Evolutionary conservation across 1,140 invertebrate genomes (phyloP).

Genomic region (Lanistes nyassanus): DNA sequence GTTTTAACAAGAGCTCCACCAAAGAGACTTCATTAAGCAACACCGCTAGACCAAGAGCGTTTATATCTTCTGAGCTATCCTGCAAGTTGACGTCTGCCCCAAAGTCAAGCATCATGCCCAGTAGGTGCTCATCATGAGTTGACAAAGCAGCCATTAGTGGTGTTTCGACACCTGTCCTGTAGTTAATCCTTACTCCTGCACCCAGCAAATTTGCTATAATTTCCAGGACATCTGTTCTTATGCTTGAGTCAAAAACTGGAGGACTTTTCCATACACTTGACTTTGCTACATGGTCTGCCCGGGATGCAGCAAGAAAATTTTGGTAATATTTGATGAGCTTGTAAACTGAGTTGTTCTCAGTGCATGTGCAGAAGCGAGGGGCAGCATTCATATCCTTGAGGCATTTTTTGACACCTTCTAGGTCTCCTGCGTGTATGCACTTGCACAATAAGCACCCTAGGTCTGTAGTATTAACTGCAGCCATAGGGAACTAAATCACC

Average conservation of each 20-base stretch:
- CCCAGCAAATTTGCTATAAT: neutral
- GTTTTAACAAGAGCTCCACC: constrained; percentile 38
- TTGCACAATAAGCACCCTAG: no score
- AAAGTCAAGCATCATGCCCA: constrained; percentile 32
- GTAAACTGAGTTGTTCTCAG: neutral
- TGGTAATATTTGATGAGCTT: constrained; percentile 8
- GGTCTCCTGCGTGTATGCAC: no score
- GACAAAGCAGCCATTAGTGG: constrained; percentile 33
- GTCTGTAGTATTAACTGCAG: no score
- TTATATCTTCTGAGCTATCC: constrained; percentile 30
- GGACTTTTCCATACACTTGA: constrained; percentile 9
- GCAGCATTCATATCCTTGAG: no score
- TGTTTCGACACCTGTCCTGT: constrained; percentile 29
- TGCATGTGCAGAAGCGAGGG: neutral
- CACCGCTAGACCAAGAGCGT: constrained; percentile 39
- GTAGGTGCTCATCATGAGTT: constrained; percentile 31
- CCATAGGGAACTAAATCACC: no score
- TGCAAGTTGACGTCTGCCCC: constrained; percentile 32
- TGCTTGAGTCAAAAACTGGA: neutral
- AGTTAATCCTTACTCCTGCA: constrained; percentile 1
- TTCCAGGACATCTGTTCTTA: neutral
- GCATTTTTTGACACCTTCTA: no score
- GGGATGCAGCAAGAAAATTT: neutral
- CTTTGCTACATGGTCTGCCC: neutral
- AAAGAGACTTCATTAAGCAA: constrained; percentile 38